Evolutionary conservation across 2,888 invertebrate species (phyloP), one percentile per base, ranked within the genome.

Genomic region (Melanchra persicariae): DNA sequence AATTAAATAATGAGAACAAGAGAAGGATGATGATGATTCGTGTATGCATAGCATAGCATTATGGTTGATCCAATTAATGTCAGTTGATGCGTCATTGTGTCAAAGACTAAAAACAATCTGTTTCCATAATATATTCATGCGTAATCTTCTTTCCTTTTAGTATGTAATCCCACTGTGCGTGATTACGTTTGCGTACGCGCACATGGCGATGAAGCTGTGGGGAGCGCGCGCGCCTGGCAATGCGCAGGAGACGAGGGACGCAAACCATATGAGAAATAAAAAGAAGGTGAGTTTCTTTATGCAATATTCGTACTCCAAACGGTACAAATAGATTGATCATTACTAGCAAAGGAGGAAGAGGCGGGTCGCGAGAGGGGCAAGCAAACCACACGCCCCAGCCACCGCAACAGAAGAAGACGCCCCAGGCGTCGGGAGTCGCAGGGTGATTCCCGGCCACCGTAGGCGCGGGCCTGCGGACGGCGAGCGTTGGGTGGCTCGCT

Each of bases 161-260:
- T 99, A 98, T 90, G 95, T 98, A 82, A 97, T 98, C 57, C 99
- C 98, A 0, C 95, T 98, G 81, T 96, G 97, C 83, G 97, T 98
- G 82, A 98, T 99, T 87, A 97, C 98, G 64, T 98, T 97, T 88
- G 98, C 98, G 19, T 99, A 99, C 92, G 97, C 97, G 57, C 96
- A 98, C 87, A 98, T 98, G 97, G 98, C 98, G 0, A 96, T 97
- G 86, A 97, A 97, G 83, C 95, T 98, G 43, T 98, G 98, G 98
- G 97, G 98, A 5, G 97, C 97, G 6, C 96, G 97, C 59, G 97
- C 98, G 1, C 98, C 98, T 0, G 98, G 98, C 8, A 98, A 98
- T 87, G 98, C 98, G 0, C 97, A 98, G 86, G 97, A 98, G 90
- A 96, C 97, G 19, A 95, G 98, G 34, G 98, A 98, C 86, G 97